Conservation (phyloP, 2,797 vertebrate genomes). For the Coccyzus lansbergi region DNA sequence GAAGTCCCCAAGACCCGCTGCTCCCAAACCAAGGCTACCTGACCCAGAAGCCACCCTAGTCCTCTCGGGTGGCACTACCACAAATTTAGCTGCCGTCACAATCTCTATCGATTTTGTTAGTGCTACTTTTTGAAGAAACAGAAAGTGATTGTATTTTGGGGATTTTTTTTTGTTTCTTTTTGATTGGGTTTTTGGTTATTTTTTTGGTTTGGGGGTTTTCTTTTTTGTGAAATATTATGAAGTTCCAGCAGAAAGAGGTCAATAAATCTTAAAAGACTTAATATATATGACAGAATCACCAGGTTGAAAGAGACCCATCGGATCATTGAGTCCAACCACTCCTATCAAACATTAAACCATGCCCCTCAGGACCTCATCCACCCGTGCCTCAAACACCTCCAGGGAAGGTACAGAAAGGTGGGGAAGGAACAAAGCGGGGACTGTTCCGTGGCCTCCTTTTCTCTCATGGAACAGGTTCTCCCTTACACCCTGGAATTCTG, state of each 20-base stretch:
- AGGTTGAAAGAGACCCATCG: too few species aligned
- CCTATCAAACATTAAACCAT: too few species aligned
- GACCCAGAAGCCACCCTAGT: not conserved
- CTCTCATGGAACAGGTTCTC: not conserved
- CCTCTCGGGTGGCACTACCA: not conserved
- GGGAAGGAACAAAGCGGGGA: slow-evolving; percentile 24
- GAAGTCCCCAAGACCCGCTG: not conserved
- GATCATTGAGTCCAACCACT: too few species aligned
- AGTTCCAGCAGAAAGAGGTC: not conserved
- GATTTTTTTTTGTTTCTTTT: too few species aligned
- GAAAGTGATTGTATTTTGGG: not conserved
- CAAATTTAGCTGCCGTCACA: not conserved
- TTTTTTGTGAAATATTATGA: not conserved
- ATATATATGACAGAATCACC: too few species aligned
- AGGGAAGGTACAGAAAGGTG: slow-evolving; percentile 43
- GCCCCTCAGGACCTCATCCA: too few species aligned
- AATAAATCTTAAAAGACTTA: not conserved
- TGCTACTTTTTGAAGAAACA: not conserved
- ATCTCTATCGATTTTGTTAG: not conserved
- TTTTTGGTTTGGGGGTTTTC: not conserved
- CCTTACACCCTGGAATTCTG: not conserved
- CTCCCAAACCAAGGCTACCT: not conserved
- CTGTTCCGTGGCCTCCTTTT: not conserved
- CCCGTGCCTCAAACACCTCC: too few species aligned
- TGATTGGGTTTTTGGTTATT: too few species aligned